Evolutionary conservation across 2,888 invertebrate species (phyloP), one percentile per base, ranked within the genome.

Genomic region (Pachydiplax longipennis): DNA sequence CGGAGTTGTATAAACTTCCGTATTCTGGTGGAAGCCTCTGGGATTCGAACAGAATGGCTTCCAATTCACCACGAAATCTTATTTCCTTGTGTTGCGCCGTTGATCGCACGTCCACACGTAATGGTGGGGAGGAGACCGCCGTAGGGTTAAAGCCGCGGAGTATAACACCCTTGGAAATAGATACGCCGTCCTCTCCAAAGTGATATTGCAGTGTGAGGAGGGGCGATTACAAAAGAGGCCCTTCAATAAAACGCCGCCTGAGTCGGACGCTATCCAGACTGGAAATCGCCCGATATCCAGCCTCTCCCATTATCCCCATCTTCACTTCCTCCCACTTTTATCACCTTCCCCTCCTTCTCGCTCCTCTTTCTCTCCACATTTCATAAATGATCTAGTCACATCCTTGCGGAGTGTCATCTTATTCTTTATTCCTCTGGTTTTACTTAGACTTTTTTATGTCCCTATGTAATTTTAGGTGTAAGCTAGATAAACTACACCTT

Each of bases 181-280:
- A 87, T 87, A 65, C 61, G 87, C 83, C 58, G 53, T 25, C 87
- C 87, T 35, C 61, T 87, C 87, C 87, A 87, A 87, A 87, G 87
- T 87, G 87, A 87, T 87, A 87, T 87, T 87, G 87, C 87, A 35
- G 37, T 37, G 31, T 3, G 2, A 25, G n/a, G 61, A 12, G 58
- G 37, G 87, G 22, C 87, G 35, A 87, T 87, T 87, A 87, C 87
- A 87, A 87, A 87, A 61, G 87, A 87, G 87, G 25, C 87, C 87
- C 87, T 87, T 87, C 87, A 87, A 87, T 87, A 87, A 87, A 87
- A 87, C 87, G 83, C 58, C 83, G 58, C 53, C 58, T 83, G 83
- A 83, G 58, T 83, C 83, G 61, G 87, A 87, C 87, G 87, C 87
- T 87, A 87, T 87, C 87, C 87, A 58, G 87, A 22, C 87, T 87